Evolutionary conservation across 2,888 invertebrate genomes (phyloP).

Genomic region (Dysmachus trigonus): DNA sequence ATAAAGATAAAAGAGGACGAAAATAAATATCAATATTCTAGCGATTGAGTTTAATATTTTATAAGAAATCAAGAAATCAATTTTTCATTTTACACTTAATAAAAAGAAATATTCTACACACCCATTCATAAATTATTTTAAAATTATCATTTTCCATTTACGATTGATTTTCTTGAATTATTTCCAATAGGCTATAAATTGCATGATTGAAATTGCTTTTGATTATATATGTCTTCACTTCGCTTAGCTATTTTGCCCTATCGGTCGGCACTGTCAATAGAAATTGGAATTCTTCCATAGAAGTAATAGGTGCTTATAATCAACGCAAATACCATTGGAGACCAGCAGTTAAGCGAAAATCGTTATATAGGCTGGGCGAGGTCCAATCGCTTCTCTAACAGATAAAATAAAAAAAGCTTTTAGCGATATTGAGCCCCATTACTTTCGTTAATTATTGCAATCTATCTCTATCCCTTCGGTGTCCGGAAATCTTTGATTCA

Average conservation of each 20-base stretch:
- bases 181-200: neutral
- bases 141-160: neutral
- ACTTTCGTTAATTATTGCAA: conserved; percentile 5
- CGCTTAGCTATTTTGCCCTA: neutral
- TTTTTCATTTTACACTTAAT: neutral
- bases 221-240: neutral
- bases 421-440: neutral
- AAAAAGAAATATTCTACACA: neutral
- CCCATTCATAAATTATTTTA: neutral
- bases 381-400: neutral
- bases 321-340: neutral
- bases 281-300: neutral
- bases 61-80: neutral
- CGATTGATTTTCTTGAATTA: neutral
- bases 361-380: neutral
- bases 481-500: neutral
- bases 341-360: neutral
- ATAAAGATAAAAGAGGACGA: too few species aligned
- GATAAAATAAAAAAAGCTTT: conserved; percentile 2
- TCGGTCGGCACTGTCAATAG: neutral
- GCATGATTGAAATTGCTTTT: neutral
- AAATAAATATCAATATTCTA: too few species aligned
- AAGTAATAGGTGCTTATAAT: neutral
- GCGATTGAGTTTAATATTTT: too few species aligned
- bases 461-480: neutral